Conservation (phyloP, 2,888 invertebrate genomes). For the Sycophila texana region DNA sequence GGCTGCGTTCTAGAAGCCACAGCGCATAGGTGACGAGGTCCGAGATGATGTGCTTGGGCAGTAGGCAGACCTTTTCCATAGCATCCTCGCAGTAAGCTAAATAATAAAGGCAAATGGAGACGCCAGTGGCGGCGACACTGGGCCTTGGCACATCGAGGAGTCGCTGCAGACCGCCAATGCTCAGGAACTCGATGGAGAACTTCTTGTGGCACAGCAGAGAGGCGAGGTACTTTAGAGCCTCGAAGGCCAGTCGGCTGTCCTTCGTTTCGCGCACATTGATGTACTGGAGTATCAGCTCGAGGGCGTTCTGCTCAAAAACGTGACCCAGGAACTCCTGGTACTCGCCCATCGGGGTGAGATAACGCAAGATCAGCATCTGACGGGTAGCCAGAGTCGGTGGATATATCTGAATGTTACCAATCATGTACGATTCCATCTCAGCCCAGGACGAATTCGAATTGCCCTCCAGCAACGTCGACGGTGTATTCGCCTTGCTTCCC, state of each 20-base stretch:
- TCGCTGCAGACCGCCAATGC: constrained; percentile 89
- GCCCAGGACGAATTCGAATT: constrained; percentile 90
- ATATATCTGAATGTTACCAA: constrained; percentile 92
- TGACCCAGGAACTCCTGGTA: constrained; percentile 97
- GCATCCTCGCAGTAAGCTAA: constrained; percentile 98
- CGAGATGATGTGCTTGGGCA: constrained; percentile 86
- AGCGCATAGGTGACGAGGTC: constrained; percentile 92
- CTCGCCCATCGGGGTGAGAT: constrained; percentile 97
- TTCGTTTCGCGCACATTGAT: constrained; percentile 91
- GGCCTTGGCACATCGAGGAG: constrained; percentile 94
- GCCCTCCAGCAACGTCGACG: constrained; percentile 63
- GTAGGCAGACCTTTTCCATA: constrained; percentile 94
- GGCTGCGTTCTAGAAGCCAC: constrained; percentile 97
- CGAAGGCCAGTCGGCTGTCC: constrained; percentile 96
- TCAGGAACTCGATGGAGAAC: constrained; percentile 96
- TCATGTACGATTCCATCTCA: constrained; percentile 91
- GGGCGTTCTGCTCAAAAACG: constrained; percentile 94
- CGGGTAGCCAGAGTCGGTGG: constrained; percentile 92
- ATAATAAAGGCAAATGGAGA: constrained; percentile 97
- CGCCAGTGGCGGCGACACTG: constrained; percentile 96
- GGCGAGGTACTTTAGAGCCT: constrained; percentile 95
- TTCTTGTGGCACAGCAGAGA: constrained; percentile 98
- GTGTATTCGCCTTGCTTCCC: constrained; percentile 51
- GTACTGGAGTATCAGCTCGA: constrained; percentile 93
- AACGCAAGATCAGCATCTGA: constrained; percentile 92